Percentiles rank a stretch among this genome's conserved stretches.
Conservation (phyloP, 2,797 vertebrate genomes). For the Pseudochaenichthys georgianus region DNA sequence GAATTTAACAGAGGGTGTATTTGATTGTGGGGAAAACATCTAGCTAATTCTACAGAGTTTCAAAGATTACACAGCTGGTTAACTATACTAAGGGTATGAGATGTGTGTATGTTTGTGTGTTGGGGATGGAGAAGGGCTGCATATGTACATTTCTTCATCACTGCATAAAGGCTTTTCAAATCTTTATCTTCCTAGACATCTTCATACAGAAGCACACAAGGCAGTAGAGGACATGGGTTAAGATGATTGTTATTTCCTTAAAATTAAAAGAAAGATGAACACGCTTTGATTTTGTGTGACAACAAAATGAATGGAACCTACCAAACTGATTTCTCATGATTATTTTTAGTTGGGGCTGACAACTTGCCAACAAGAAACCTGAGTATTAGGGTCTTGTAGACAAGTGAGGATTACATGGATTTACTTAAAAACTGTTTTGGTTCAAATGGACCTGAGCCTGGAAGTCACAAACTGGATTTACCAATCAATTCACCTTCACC, state of each 20-base stretch:
- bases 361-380: conserved; percentile 18
- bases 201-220: conserved; percentile 22
- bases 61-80: background rate
- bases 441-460: no score
- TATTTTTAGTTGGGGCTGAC: conserved; percentile 5
- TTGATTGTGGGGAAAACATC: conserved; percentile 28
- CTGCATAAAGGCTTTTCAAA: conserved; percentile 14
- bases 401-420: background rate
- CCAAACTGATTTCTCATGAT: conserved; percentile 24
- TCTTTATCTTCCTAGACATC: conserved; percentile 7
- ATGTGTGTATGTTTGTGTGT: conserved; percentile 2
- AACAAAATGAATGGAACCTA: conserved; percentile 8
- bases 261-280: conserved; percentile 5
- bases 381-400: conserved; percentile 1
- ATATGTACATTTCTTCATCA: conserved; percentile 28
- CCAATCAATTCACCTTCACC: background rate
- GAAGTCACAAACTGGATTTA: background rate
- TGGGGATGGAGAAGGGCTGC: conserved; percentile 5
- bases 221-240: conserved; percentile 25
- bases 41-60: conserved; percentile 9
- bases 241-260: conserved; percentile 2
- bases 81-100: conserved; percentile 1
- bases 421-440: background rate
- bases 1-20: conserved; percentile 31
- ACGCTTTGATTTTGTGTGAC: conserved; percentile 29